Percentiles rank a stretch among this genome's conserved stretches.
These are phyloP conservation scores for Cariama cristata DNA, from an alignment of 2,113 vertebrate genomes.

Conservation along the genomic window DNA sequence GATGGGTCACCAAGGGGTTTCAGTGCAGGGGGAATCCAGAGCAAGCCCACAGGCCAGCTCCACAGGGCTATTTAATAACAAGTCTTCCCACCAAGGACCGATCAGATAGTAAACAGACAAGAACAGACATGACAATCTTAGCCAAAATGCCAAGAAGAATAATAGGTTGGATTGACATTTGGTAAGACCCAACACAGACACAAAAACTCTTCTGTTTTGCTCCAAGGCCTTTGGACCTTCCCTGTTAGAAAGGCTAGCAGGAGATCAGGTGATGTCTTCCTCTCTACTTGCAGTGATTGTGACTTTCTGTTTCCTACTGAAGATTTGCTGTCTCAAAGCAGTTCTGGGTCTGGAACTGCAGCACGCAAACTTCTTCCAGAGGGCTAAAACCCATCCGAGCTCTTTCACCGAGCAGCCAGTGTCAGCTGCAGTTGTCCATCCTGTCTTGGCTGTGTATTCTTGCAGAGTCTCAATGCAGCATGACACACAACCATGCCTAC, in stretches of 20 bases:
- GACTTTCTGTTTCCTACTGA: not conserved
- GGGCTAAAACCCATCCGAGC: not conserved
- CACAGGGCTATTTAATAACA: not conserved
- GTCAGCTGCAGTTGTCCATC: not conserved
- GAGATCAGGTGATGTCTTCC: not conserved
- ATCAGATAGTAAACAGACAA: not conserved
- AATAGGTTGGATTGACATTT: not conserved
- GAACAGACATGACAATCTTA: not conserved
- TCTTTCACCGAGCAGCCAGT: not conserved
- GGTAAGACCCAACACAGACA: not conserved
- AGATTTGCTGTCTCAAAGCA: not conserved
- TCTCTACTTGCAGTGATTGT: not conserved
- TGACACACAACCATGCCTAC: not conserved
- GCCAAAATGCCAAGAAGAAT: not conserved
- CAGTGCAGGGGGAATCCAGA: not conserved
- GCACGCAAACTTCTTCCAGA: not conserved
- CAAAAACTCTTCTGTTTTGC: not conserved
- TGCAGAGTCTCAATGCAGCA: not conserved
- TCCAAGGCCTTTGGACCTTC: not conserved
- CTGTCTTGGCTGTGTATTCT: not conserved
- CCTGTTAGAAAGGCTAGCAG: not conserved
- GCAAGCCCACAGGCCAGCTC: not conserved
- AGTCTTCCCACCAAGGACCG: not conserved
- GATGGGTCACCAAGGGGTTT: not conserved
- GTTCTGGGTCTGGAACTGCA: not conserved